Conservation (phyloP, 2,113 vertebrate genomes). For the Lagopus leucura region DNA sequence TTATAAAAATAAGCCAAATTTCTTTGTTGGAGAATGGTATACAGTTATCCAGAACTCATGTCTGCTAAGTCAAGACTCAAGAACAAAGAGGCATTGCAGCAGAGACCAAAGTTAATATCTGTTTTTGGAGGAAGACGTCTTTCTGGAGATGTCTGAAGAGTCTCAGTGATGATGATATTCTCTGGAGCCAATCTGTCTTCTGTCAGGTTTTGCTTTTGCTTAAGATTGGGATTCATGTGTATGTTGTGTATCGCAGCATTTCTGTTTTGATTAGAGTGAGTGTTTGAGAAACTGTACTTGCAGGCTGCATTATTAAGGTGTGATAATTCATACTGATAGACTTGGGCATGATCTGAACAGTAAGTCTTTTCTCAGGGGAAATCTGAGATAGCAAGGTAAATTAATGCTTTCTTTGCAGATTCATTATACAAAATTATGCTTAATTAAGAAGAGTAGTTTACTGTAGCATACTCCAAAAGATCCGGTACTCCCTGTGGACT, state of each 20-base stretch:
- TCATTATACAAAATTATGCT: conserved; percentile 41
- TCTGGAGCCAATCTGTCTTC: neutral
- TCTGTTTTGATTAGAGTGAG: neutral
- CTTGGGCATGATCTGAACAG: neutral
- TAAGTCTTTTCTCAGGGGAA: neutral
- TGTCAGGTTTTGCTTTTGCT: neutral
- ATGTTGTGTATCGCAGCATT: neutral
- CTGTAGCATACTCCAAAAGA: neutral
- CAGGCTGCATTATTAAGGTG: neutral
- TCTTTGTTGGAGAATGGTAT: neutral
- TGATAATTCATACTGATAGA: neutral
- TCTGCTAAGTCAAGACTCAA: neutral
- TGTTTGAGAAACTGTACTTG: neutral
- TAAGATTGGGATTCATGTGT: neutral
- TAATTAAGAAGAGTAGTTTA: conserved; percentile 38
- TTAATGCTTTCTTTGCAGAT: conserved; percentile 14
- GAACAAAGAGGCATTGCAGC: neutral
- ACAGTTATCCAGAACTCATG: neutral
- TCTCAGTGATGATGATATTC: neutral
- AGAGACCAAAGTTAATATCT: neutral
- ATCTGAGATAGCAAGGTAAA: conserved; percentile 11
- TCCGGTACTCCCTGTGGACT: neutral
- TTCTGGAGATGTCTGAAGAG: neutral
- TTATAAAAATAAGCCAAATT: neutral
- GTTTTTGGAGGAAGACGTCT: neutral